A percentile compares a stretch with the other conserved stretches of the same genome.
These are phyloP conservation scores for Tricholaema leucomelas DNA, from an alignment of 2,113 vertebrate species.

Conservation along the genomic window DNA sequence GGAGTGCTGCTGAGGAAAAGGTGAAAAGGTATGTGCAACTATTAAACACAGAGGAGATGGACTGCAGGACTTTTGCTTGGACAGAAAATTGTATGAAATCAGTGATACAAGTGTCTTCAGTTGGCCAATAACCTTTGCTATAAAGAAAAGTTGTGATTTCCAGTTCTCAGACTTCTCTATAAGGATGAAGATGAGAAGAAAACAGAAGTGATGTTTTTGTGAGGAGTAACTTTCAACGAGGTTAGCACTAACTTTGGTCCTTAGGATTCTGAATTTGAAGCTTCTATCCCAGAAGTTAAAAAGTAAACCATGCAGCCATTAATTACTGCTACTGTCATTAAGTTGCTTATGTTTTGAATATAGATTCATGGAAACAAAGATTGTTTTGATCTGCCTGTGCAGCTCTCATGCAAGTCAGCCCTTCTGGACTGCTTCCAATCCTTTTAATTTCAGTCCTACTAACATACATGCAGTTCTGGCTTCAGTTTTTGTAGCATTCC, in stretches of 20 bases:
- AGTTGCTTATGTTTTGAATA: background rate
- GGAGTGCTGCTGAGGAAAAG: background rate
- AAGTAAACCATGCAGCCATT: background rate
- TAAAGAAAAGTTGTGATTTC: background rate
- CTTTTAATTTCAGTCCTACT: background rate
- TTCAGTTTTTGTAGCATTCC: background rate
- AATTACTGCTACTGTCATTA: background rate
- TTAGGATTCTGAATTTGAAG: background rate
- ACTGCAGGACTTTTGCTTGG: background rate
- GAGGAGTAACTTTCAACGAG: background rate
- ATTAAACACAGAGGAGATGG: background rate
- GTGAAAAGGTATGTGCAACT: background rate
- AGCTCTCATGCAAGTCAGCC: background rate
- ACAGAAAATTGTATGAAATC: background rate
- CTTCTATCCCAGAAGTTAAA: background rate
- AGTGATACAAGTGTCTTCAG: background rate
- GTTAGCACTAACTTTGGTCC: background rate
- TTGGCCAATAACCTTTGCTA: background rate
- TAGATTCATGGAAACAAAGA: background rate
- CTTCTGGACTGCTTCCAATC: background rate
- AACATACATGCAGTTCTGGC: accelerated
- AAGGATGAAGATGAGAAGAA: background rate
- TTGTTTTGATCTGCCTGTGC: background rate
- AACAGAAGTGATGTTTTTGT: background rate
- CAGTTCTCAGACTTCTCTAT: background rate